Conservation (phyloP, 2,797 vertebrate species). For the Cichlasoma orientale region DNA sequence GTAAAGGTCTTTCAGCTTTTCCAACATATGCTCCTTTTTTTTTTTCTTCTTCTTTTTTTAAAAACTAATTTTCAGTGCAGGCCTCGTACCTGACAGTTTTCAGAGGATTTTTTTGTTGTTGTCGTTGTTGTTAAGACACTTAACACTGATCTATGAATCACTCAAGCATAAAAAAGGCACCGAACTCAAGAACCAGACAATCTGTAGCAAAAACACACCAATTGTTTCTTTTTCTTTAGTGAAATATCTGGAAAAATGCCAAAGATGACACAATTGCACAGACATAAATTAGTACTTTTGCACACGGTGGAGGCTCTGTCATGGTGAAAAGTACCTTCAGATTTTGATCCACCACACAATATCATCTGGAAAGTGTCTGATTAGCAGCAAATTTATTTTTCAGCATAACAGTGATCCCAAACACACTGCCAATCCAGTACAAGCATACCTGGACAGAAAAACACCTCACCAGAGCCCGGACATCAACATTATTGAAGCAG, state of each 20-base stretch:
- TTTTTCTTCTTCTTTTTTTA: too few relatives aligned
- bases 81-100: neutral
- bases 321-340: neutral
- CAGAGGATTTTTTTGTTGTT: neutral
- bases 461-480: too few relatives aligned
- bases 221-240: neutral
- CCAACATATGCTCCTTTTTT: neutral
- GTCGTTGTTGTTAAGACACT: neutral
- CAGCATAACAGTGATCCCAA: neutral
- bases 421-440: neutral
- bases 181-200: neutral
- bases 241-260: neutral
- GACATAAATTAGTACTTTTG: neutral
- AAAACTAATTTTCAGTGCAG: neutral
- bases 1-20: neutral
- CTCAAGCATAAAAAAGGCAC: neutral
- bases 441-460: neutral
- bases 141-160: neutral
- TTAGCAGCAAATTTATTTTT: too few relatives aligned
- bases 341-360: neutral
- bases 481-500: too few relatives aligned
- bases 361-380: too few relatives aligned
- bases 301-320: neutral
- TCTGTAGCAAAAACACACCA: neutral
- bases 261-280: neutral